phyloP scores from a whole-genome alignment of 2,113 vertebrate species.

The Benitochromis conjunctus region DNA sequence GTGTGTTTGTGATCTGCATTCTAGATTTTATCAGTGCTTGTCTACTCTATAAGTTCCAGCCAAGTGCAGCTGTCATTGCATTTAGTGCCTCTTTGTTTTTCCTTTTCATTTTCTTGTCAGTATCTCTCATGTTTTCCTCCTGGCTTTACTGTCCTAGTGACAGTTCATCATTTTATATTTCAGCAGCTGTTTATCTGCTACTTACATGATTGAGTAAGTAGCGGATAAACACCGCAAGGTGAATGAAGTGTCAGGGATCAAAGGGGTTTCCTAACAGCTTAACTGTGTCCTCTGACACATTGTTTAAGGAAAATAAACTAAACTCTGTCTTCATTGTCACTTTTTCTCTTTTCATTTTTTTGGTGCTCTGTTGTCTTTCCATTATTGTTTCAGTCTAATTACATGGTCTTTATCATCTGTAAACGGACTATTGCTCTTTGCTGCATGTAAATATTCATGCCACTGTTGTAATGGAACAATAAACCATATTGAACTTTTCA shows the following conservation, averaged over 20 bases:
- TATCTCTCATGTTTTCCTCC: neutral
- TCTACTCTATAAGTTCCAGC: neutral
- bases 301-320: constrained; percentile 55
- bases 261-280: constrained; percentile 29
- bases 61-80: neutral
- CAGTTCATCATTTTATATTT: constrained; percentile 48
- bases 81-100: neutral
- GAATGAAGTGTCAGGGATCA: neutral
- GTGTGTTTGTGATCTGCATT: neutral
- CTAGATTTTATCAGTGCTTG: neutral
- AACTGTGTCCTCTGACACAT: constrained; percentile 42
- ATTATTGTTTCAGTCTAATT: neutral
- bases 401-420: neutral
- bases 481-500: neutral
- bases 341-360: neutral
- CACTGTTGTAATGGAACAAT: neutral
- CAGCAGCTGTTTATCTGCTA: constrained; percentile 35
- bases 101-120: constrained; percentile 6
- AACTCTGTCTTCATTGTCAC: neutral
- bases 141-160: constrained; percentile 31
- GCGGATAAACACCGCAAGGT: neutral
- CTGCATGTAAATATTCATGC: neutral
- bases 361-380: neutral
- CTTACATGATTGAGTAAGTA: constrained; percentile 32
- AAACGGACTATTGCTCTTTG: neutral